Percentiles rank a stretch among this genome's conserved stretches.
Conservation (phyloP, 2,797 vertebrate genomes). For the Chromis chromis region DNA sequence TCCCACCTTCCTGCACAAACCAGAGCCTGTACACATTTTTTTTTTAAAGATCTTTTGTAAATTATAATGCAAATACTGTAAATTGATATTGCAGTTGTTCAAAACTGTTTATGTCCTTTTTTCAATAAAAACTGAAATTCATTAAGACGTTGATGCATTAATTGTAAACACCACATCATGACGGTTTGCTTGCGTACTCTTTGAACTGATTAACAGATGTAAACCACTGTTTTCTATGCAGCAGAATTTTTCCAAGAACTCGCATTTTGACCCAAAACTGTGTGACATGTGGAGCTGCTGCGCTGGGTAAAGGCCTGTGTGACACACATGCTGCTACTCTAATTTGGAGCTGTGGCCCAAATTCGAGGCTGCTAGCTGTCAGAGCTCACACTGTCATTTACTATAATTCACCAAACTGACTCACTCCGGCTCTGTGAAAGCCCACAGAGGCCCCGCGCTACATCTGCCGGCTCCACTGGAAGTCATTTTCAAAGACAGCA, state of each 20-base stretch:
- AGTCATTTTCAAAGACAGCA: constrained; percentile 64
- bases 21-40: constrained; percentile 93
- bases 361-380: constrained; percentile 65
- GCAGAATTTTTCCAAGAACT: constrained; percentile 32
- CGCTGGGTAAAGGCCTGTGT: constrained; percentile 1
- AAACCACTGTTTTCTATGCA: background rate
- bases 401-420: constrained; percentile 60
- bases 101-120: constrained; percentile 87
- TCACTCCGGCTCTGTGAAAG: constrained; percentile 37
- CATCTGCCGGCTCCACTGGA: constrained; percentile 55
- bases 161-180: constrained; percentile 25
- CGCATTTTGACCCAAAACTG: constrained; percentile 49
- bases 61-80: constrained; percentile 85
- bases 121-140: constrained; percentile 90
- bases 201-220: background rate
- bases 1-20: constrained; percentile 92
- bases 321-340: constrained; percentile 44
- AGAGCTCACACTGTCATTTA: constrained; percentile 60
- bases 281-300: constrained; percentile 49
- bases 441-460: constrained; percentile 44
- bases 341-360: constrained; percentile 65
- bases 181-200: background rate
- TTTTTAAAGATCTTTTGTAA: constrained; percentile 71
- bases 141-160: constrained; percentile 34
- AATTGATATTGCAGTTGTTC: constrained; percentile 75